phyloP scores from a whole-genome alignment of 1,140 invertebrate genomes.

The Caenorhabditis tropicalis region DNA sequence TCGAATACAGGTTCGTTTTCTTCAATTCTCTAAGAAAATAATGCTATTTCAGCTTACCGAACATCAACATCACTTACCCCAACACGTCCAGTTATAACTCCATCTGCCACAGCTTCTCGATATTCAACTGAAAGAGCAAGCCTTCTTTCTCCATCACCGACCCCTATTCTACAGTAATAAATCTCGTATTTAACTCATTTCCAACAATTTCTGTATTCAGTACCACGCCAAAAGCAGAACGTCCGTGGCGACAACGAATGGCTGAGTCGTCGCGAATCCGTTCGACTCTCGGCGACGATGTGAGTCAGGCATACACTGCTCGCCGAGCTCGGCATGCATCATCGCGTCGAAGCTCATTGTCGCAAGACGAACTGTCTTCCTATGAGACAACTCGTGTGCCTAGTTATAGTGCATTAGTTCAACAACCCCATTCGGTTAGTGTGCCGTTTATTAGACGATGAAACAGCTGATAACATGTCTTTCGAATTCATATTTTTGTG shows the following conservation, averaged over 20 bases:
- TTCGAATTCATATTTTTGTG: background rate
- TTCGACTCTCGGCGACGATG: constrained; percentile 51
- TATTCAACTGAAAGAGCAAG: background rate
- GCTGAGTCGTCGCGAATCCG: constrained; percentile 49
- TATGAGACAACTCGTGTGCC: constrained; percentile 30
- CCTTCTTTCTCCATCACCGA: constrained; percentile 36
- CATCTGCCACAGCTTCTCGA: constrained; percentile 23
- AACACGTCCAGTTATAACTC: background rate
- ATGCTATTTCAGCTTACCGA: constrained; percentile 44
- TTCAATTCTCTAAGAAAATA: background rate
- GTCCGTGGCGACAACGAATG: constrained; percentile 54
- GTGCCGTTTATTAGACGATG: constrained; percentile 16
- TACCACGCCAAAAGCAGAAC: constrained; percentile 45
- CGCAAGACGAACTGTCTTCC: constrained; percentile 41
- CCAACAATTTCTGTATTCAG: constrained; percentile 6
- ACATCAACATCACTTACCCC: constrained; percentile 50
- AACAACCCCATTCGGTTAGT: constrained; percentile 38
- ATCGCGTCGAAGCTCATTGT: constrained; percentile 41
- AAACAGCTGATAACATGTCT: background rate
- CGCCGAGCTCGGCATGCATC: background rate
- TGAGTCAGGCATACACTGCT: constrained; percentile 47
- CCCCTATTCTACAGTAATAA: constrained; percentile 25
- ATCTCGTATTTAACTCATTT: background rate
- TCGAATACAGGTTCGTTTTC: constrained; percentile 21
- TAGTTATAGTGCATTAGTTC: constrained; percentile 27